These are phyloP conservation scores for Leptinotarsa tumamoca DNA, from an alignment of 2,888 invertebrate genomes.

Conservation along the genomic window DNA sequence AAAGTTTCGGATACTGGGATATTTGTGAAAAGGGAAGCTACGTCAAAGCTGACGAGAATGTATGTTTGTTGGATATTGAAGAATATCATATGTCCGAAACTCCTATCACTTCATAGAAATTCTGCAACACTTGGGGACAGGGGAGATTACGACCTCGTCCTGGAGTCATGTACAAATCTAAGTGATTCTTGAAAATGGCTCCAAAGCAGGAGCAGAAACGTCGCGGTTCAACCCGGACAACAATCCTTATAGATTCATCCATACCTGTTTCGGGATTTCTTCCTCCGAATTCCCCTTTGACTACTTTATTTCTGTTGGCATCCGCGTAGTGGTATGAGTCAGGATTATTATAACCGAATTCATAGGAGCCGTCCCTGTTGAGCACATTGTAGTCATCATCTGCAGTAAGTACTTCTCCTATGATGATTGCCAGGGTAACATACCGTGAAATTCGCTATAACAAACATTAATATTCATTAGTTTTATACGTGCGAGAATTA, in stretches of 20 bases:
- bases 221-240: too few species aligned
- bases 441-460: constrained; percentile 48
- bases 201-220: too few species aligned
- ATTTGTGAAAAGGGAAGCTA: too few species aligned
- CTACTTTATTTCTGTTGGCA: constrained; percentile 75
- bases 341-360: constrained; percentile 80
- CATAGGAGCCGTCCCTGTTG: constrained; percentile 79
- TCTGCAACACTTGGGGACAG: too few species aligned
- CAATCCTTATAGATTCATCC: neutral
- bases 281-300: constrained; percentile 79
- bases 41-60: too few species aligned
- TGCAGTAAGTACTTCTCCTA: constrained; percentile 59
- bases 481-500: neutral
- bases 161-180: too few species aligned
- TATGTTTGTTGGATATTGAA: too few species aligned
- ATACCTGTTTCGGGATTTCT: constrained; percentile 76
- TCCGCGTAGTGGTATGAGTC: constrained; percentile 79
- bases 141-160: too few species aligned
- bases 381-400: constrained; percentile 73
- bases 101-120: too few species aligned
- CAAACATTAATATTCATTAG: constrained; percentile 10
- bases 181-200: too few species aligned
- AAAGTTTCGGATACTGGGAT: too few species aligned
- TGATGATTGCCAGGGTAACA: constrained; percentile 40
- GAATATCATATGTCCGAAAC: too few species aligned